Evolutionary conservation across 2,797 vertebrate genomes (phyloP).

Genomic region (Cirrhinus molitorella): DNA sequence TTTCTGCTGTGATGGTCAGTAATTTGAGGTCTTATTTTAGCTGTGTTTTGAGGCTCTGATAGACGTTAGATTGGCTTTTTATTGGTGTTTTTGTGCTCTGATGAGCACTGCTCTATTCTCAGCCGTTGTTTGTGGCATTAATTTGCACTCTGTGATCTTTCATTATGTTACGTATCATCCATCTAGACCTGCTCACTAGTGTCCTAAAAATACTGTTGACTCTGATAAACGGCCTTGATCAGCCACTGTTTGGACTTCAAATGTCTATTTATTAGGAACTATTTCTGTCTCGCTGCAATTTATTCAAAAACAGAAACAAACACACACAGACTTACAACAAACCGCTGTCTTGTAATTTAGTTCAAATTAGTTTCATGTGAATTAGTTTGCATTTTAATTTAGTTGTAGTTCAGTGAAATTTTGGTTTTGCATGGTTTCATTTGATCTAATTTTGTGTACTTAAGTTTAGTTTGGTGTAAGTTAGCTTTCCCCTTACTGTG

Average conservation of each 20-base stretch:
- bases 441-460: neutral
- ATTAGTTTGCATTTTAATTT: no score
- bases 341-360: neutral
- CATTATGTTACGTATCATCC: conserved; percentile 14
- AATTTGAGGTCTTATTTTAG: conserved; percentile 28
- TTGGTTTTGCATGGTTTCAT: neutral
- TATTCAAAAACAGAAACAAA: neutral
- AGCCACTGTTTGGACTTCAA: no score
- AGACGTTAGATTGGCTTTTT: neutral
- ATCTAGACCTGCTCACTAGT: neutral
- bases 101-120: conserved; percentile 7
- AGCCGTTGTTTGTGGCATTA: neutral
- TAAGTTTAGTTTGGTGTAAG: no score
- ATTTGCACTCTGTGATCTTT: neutral
- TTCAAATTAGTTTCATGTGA: neutral
- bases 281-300: neutral
- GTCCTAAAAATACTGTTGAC: conserved; percentile 8
- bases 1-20: neutral
- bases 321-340: neutral
- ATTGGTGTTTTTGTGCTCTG: neutral
- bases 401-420: neutral
- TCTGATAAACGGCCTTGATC: neutral
- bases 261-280: neutral
- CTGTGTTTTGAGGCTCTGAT: neutral
- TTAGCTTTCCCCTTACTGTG: no score